A percentile compares a stretch with the other conserved stretches of the same genome.
Conservation (phyloP, 92 coral and sea anemone genomes). For the Hydrozoanthus gracilis region DNA sequence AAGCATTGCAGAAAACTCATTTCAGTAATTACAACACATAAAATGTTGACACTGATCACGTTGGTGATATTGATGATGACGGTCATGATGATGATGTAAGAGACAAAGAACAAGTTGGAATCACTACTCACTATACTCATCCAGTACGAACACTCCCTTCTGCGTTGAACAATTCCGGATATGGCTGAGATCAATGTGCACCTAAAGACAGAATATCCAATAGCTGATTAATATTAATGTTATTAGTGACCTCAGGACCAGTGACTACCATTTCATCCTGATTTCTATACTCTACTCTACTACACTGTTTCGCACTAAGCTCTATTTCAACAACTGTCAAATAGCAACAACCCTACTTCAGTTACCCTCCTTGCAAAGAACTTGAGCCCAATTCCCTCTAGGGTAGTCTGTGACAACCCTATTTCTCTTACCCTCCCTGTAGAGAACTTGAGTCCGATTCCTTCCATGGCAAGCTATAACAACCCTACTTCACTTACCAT, state of each 20-base stretch:
- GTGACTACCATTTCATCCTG: too few relatives aligned
- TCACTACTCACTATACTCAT: constrained; percentile 86
- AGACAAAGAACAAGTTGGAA: neutral
- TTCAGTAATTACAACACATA: too few relatives aligned
- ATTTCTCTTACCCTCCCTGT: too few relatives aligned
- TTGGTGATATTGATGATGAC: neutral
- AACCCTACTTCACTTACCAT: constrained; percentile 65
- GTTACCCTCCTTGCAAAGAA: neutral
- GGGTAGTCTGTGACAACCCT: too few relatives aligned
- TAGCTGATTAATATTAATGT: too few relatives aligned
- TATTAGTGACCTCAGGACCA: too few relatives aligned
- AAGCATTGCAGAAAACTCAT: too few relatives aligned
- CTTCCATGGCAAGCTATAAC: constrained; percentile 95
- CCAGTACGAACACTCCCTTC: constrained; percentile 92
- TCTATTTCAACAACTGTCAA: too few relatives aligned
- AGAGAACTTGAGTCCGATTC: constrained; percentile 92
- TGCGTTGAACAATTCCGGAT: constrained; percentile 98
- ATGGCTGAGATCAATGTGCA: constrained; percentile 91
- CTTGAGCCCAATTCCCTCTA: too few relatives aligned
- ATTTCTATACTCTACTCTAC: too few relatives aligned
- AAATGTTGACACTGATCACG: neutral
- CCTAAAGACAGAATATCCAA: constrained; percentile 54
- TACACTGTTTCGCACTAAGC: too few relatives aligned
- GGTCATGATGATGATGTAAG: neutral
- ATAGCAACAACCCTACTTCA: too few relatives aligned